phyloP scores from a whole-genome alignment of 2,797 vertebrate genomes.

The Momotus momota region DNA sequence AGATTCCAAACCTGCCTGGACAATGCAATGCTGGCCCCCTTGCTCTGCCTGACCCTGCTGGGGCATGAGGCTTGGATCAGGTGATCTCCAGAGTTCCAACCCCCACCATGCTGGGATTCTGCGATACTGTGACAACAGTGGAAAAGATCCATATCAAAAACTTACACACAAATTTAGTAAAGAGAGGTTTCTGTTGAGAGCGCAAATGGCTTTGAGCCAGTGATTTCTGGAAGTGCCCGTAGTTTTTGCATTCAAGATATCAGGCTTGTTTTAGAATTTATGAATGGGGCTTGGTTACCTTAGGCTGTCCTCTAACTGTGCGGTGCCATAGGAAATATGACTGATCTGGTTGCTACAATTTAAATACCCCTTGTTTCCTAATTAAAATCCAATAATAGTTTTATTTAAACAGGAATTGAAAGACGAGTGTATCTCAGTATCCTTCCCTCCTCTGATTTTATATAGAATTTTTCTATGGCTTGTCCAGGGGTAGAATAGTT shows the following conservation, averaged over 20 bases:
- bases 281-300: background rate
- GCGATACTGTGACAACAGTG: too few species aligned
- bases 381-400: background rate
- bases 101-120: too few species aligned
- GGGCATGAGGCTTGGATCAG: too few species aligned
- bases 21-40: background rate
- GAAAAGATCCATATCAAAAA: background rate
- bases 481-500: background rate
- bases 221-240: background rate
- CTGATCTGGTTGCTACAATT: background rate
- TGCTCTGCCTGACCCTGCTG: too few species aligned
- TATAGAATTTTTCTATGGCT: background rate
- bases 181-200: background rate
- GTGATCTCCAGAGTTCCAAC: too few species aligned
- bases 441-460: background rate
- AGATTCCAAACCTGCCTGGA: background rate
- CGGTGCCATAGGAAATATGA: rapidly evolving
- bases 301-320: rapidly evolving
- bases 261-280: background rate
- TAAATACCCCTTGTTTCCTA: background rate
- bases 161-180: background rate
- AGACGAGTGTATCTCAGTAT: background rate
- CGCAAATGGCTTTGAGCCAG: background rate
- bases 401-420: background rate
- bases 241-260: background rate